phyloP scores from a whole-genome alignment of 2,113 vertebrate species.

The Myrmophylax atrothorax region DNA sequence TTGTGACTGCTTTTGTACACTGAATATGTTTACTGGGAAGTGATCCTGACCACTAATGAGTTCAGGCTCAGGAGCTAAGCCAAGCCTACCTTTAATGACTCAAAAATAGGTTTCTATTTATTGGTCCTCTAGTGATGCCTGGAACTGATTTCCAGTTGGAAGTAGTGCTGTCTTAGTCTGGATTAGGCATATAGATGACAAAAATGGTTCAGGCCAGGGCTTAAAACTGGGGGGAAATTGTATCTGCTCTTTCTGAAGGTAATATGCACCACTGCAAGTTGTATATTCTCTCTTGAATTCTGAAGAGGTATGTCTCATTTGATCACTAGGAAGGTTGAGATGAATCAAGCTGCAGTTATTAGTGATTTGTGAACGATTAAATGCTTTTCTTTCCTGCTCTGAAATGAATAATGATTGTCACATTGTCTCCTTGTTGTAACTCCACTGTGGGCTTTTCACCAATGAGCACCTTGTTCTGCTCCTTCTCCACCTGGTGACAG shows the following conservation, averaged over 20 bases:
- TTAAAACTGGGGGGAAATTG: background rate
- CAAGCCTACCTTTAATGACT: background rate
- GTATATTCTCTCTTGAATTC: background rate
- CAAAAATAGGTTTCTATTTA: background rate
- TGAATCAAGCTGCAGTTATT: background rate
- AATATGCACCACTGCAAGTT: background rate
- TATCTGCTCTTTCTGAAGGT: background rate
- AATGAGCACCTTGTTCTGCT: background rate
- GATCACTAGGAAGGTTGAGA: background rate
- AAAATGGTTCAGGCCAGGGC: background rate
- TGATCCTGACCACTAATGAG: background rate
- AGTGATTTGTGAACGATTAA: background rate
- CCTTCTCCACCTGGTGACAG: background rate
- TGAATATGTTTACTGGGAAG: background rate
- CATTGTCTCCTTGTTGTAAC: background rate
- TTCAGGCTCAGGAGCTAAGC: background rate
- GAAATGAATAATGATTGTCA: background rate
- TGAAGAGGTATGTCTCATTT: background rate
- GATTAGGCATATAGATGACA: background rate
- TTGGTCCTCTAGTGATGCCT: background rate
- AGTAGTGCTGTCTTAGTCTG: background rate
- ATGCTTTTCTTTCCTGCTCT: background rate
- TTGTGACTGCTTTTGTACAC: background rate
- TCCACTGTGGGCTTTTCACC: background rate
- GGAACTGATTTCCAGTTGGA: background rate